These are phyloP conservation scores for Rhombomys opimus DNA, from an alignment of 2,113 vertebrate genomes.

Conservation along the genomic window DNA sequence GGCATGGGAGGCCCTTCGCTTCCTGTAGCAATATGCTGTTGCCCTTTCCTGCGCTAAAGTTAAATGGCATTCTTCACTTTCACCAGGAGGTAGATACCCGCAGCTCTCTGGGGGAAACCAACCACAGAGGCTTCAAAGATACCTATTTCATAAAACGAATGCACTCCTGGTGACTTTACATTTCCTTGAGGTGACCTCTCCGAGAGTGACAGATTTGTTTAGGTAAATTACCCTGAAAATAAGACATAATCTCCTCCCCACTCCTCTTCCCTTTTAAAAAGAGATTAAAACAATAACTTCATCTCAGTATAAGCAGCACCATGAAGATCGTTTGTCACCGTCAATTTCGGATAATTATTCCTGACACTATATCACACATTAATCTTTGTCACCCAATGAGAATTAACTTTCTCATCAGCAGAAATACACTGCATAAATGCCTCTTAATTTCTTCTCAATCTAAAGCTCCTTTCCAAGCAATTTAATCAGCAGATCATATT, in stretches of 20 bases:
- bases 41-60: neutral
- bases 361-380: constrained; percentile 10
- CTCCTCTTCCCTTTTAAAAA: neutral
- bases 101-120: constrained; percentile 61
- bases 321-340: constrained; percentile 49
- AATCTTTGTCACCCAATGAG: neutral
- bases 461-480: constrained; percentile 59
- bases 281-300: constrained; percentile 59
- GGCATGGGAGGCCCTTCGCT: neutral
- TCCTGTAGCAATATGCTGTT: neutral
- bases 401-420: constrained; percentile 48
- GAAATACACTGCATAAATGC: neutral
- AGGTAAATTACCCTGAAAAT: constrained; percentile 73
- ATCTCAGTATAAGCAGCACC: constrained; percentile 44
- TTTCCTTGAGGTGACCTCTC: constrained; percentile 39
- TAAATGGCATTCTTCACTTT: neutral
- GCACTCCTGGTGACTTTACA: neutral
- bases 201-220: constrained; percentile 57
- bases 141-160: constrained; percentile 44
- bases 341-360: constrained; percentile 56
- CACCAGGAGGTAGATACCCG: neutral
- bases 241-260: neutral
- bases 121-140: constrained; percentile 52
- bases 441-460: constrained; percentile 33
- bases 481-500: constrained; percentile 58